Conservation (phyloP, 2,797 vertebrate species). For the Anabas testudineus region DNA sequence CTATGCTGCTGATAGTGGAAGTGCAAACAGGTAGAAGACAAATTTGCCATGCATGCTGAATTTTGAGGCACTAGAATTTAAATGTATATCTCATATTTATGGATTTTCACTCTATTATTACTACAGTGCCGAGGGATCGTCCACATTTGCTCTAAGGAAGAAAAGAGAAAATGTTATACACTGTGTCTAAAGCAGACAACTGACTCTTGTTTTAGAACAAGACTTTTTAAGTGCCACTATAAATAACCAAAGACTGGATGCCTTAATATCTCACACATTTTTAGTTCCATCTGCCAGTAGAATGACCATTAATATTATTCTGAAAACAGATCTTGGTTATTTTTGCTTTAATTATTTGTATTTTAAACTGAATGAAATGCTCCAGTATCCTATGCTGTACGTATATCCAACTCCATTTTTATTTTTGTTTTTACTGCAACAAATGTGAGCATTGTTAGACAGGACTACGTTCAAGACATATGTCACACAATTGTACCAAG, state of each 20-base stretch:
- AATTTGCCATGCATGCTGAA: conserved; percentile 63
- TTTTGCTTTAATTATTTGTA: neutral
- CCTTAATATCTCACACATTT: conserved; percentile 65
- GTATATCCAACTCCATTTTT: neutral
- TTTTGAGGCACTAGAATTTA: conserved; percentile 40
- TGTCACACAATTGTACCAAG: conserved; percentile 17
- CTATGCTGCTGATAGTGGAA: conserved; percentile 41
- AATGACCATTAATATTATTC: conserved; percentile 17
- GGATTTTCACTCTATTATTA: conserved; percentile 39
- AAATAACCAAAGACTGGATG: conserved; percentile 73
- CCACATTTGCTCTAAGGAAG: conserved; percentile 47
- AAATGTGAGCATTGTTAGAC: conserved; percentile 40
- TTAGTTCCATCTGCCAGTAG: conserved; percentile 18
- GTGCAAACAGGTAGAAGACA: conserved; percentile 44
- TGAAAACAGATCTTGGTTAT: conserved; percentile 22
- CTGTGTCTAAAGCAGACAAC: conserved; percentile 49
- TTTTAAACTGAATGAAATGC: conserved; percentile 25
- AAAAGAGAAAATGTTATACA: conserved; percentile 41
- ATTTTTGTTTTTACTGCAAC: conserved; percentile 21
- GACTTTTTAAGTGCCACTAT: conserved; percentile 67
- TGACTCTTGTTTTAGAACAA: conserved; percentile 41
- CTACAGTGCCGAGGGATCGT: conserved; percentile 33
- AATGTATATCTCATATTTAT: conserved; percentile 39
- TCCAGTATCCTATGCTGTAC: conserved; percentile 24
- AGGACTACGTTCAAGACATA: conserved; percentile 6